phyloP scores from a whole-genome alignment of 2,113 vertebrate genomes.

The Pomatorhinus ruficollis region DNA sequence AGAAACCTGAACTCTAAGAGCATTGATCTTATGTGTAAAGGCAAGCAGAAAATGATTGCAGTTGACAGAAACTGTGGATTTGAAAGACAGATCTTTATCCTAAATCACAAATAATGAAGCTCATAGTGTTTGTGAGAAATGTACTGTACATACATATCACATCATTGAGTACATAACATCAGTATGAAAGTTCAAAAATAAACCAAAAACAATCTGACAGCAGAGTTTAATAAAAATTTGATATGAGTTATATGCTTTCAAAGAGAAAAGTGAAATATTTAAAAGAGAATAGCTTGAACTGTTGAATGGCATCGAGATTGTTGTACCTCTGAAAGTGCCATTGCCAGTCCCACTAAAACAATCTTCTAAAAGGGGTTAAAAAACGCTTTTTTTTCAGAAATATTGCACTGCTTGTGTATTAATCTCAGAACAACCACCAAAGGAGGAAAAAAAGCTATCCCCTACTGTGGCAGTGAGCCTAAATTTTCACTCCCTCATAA shows the following conservation, averaged over 20 bases:
- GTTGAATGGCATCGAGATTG: background rate
- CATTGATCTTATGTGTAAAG: constrained; percentile 51
- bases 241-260: background rate
- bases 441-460: background rate
- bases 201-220: background rate
- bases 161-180: background rate
- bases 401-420: background rate
- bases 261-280: background rate
- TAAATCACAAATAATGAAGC: constrained; percentile 47
- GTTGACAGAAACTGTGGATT: constrained; percentile 34
- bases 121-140: background rate
- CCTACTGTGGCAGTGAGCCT: background rate
- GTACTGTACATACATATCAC: background rate
- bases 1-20: constrained; percentile 29
- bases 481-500: background rate
- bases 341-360: background rate
- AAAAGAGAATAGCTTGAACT: background rate
- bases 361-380: background rate
- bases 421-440: background rate
- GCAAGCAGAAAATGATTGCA: background rate
- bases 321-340: background rate
- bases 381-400: background rate
- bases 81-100: constrained; percentile 44
- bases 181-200: background rate
- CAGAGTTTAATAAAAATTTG: background rate